These are phyloP conservation scores for Syrmaticus mikado DNA, from an alignment of 2,113 vertebrate species.

Conservation along the genomic window DNA sequence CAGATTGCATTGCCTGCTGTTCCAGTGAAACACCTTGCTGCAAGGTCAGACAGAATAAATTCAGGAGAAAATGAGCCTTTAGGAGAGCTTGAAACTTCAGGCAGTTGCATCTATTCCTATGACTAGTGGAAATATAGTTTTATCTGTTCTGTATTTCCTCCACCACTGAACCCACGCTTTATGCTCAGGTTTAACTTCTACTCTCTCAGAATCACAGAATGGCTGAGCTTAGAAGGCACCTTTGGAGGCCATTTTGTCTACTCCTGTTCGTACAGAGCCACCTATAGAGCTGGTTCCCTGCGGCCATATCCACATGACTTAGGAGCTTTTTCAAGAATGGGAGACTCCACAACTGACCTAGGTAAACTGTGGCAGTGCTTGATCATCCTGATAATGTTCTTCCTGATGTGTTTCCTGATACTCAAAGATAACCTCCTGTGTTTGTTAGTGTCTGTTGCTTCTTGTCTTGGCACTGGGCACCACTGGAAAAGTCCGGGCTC, in stretches of 20 bases:
- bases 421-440: background rate
- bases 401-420: background rate
- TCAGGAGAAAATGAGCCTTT: slow-evolving; percentile 7
- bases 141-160: background rate
- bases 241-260: background rate
- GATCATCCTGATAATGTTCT: background rate
- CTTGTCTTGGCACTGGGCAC: background rate
- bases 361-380: background rate
- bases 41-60: slow-evolving; percentile 34
- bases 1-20: background rate
- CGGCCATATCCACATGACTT: background rate
- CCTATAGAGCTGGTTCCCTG: background rate
- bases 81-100: background rate
- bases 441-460: background rate
- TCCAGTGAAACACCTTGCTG: slow-evolving; percentile 19
- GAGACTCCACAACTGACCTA: background rate
- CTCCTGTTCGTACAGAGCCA: background rate
- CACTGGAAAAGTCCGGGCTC: background rate
- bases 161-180: background rate
- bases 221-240: background rate
- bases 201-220: background rate
- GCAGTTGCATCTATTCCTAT: background rate
- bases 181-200: background rate
- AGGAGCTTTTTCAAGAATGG: background rate
- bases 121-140: background rate